These are phyloP conservation scores for Serranus cabrilla DNA, from an alignment of 2,797 vertebrate genomes.

Conservation along the genomic window DNA sequence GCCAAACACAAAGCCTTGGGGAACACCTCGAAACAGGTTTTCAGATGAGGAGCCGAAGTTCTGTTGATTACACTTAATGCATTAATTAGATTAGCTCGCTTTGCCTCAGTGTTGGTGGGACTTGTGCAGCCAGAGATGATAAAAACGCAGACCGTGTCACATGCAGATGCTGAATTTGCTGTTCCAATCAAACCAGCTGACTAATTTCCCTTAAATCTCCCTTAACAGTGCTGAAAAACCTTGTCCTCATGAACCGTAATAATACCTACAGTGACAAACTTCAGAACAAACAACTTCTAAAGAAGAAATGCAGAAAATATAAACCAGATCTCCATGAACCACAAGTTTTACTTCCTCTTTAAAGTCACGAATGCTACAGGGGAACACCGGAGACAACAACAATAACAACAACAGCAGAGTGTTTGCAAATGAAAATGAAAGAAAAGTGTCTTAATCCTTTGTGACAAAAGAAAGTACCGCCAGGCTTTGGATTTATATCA, in stretches of 20 bases:
- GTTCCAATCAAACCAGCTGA: neutral
- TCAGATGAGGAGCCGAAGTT: too few relatives aligned
- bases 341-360: slow-evolving; percentile 2
- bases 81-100: too few relatives aligned
- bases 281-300: accelerated
- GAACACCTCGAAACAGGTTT: too few relatives aligned
- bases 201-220: neutral
- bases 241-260: neutral
- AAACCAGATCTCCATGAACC: neutral
- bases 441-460: neutral
- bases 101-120: too few relatives aligned
- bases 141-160: too few relatives aligned
- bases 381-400: slow-evolving; percentile 32
- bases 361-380: neutral
- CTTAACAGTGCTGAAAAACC: neutral
- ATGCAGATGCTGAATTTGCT: neutral
- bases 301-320: neutral
- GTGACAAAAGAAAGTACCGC: neutral
- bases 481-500: neutral
- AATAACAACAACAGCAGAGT: neutral
- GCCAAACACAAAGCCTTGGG: too few relatives aligned
- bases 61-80: too few relatives aligned
- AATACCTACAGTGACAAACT: neutral
- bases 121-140: too few relatives aligned
- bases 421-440: neutral